Conservation (phyloP, 2,113 vertebrate genomes). For the Microcebus lehilahytsara region DNA sequence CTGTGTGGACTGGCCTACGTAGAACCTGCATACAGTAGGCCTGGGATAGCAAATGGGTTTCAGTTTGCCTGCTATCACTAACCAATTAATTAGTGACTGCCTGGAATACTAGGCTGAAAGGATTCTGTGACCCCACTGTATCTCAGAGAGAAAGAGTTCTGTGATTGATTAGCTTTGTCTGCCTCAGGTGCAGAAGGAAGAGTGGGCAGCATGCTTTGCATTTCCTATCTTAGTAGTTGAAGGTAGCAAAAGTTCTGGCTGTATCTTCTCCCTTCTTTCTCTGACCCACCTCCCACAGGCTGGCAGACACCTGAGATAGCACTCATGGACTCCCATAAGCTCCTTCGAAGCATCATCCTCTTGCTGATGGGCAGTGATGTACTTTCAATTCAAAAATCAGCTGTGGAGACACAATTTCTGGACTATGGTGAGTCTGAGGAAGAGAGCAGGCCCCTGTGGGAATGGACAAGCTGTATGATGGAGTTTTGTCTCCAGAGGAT, state of each 20-base stretch:
- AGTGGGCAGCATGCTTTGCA: neutral
- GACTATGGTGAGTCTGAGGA: constrained; percentile 86
- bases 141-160: neutral
- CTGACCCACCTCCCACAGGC: constrained; percentile 76
- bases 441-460: neutral
- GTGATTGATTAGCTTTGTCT: neutral
- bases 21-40: neutral
- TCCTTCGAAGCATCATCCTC: constrained; percentile 90
- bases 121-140: neutral
- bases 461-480: neutral
- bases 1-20: neutral
- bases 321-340: constrained; percentile 89
- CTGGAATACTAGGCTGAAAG: neutral
- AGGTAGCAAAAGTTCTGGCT: neutral
- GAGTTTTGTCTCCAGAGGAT: neutral
- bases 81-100: neutral
- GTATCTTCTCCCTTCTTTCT: neutral
- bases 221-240: neutral
- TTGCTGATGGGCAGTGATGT: constrained; percentile 87
- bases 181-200: neutral
- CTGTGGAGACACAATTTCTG: constrained; percentile 80
- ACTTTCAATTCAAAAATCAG: constrained; percentile 74
- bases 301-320: constrained; percentile 87
- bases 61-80: neutral
- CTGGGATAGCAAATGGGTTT: neutral